A percentile compares a stretch with the other conserved stretches of the same genome.
Evolutionary conservation across 2,888 invertebrate species (phyloP).

Genomic region (Cacoxenus indagator): DNA sequence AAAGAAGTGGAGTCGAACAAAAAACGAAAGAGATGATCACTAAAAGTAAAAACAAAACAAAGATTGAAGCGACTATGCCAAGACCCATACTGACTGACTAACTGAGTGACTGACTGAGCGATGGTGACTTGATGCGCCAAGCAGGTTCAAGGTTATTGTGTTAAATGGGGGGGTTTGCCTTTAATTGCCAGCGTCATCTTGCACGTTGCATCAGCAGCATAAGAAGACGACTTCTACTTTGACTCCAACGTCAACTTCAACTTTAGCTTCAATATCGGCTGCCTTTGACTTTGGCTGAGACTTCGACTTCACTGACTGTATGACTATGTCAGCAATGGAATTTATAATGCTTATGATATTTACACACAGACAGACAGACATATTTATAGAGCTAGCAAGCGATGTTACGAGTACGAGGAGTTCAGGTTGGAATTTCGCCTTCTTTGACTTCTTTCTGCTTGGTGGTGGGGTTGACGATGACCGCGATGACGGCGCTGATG

Average conservation of each 20-base stretch:
- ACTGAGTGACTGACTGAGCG: constrained; percentile 32
- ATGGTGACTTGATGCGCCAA: constrained; percentile 19
- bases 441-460: constrained; percentile 30
- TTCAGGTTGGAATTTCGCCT: background rate
- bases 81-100: constrained; percentile 24
- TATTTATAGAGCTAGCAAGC: constrained; percentile 1
- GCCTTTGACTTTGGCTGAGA: constrained; percentile 31
- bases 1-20: too few relatives aligned
- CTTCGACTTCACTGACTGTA: constrained; percentile 19
- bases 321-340: constrained; percentile 56
- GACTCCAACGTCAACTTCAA: background rate
- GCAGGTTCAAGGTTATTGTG: constrained; percentile 66
- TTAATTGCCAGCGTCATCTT: constrained; percentile 49
- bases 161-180: constrained; percentile 59
- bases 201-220: constrained; percentile 19
- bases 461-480: constrained; percentile 15
- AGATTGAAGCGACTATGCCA: background rate
- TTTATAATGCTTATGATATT: constrained; percentile 58
- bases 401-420: background rate
- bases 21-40: constrained; percentile 3
- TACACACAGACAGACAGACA: constrained; percentile 34
- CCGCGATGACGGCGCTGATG: too few relatives aligned
- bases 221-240: constrained; percentile 16
- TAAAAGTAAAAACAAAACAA: constrained; percentile 33
- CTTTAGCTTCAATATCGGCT: constrained; percentile 26